A percentile compares a stretch with the other conserved stretches of the same genome.
Evolutionary conservation across 2,797 vertebrate species (phyloP).

Genomic region (Gallinago solitaria): DNA sequence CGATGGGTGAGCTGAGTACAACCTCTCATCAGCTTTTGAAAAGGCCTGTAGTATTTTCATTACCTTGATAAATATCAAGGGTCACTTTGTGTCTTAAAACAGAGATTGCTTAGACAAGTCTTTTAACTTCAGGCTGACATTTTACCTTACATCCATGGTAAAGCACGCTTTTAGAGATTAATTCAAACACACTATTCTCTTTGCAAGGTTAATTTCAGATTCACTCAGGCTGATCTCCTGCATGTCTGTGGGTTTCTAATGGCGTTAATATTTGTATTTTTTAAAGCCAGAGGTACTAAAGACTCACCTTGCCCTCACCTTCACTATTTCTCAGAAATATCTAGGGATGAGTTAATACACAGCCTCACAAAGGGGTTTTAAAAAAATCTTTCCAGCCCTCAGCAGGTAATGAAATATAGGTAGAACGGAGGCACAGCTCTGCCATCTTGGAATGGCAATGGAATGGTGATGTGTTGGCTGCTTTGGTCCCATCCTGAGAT

Average conservation of each 20-base stretch:
- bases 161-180: conserved; percentile 42
- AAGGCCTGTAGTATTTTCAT: conserved; percentile 41
- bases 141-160: conserved; percentile 37
- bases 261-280: background rate
- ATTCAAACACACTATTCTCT: conserved; percentile 43
- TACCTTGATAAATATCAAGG: conserved; percentile 70
- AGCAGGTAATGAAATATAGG: background rate
- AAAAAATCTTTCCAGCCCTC: background rate
- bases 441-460: background rate
- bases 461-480: background rate
- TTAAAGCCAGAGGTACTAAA: conserved; percentile 12
- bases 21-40: conserved; percentile 44
- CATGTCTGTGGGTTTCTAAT: conserved; percentile 1
- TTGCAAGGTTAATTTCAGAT: conserved; percentile 63
- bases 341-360: background rate
- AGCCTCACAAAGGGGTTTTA: background rate
- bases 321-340: background rate
- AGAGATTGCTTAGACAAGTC: conserved; percentile 60
- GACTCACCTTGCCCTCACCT: conserved; percentile 39
- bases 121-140: conserved; percentile 62
- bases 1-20: background rate
- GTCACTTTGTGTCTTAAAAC: conserved; percentile 59
- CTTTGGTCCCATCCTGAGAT: background rate
- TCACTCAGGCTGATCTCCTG: background rate
- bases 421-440: background rate